phyloP scores from a whole-genome alignment of 2,113 vertebrate genomes.

The Chlamydotis undulata region DNA sequence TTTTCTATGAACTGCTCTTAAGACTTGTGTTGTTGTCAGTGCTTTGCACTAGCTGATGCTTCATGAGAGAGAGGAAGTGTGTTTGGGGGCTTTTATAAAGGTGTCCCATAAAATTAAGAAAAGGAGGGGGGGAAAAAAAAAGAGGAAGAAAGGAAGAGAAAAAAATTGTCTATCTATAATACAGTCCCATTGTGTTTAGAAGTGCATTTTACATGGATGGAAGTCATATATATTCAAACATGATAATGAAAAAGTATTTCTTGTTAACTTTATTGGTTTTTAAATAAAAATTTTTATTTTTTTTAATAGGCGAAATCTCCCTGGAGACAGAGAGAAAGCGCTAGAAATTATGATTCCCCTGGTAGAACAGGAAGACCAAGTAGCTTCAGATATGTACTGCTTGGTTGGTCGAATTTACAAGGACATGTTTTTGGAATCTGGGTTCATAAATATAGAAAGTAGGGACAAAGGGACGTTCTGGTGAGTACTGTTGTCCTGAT shows the following conservation, averaged over 20 bases:
- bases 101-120: background rate
- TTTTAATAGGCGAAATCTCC: conserved; percentile 86
- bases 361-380: conserved; percentile 89
- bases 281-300: background rate
- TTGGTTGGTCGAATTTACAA: conserved; percentile 96
- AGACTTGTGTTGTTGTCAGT: background rate
- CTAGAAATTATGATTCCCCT: conserved; percentile 94
- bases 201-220: background rate
- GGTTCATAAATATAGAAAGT: conserved; percentile 87
- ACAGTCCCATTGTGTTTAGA: background rate
- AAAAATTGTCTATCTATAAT: background rate
- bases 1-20: background rate
- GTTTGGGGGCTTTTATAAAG: background rate
- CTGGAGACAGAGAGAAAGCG: conserved; percentile 90
- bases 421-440: conserved; percentile 95
- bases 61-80: background rate
- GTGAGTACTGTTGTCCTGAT: conserved; percentile 74
- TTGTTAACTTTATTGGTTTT: background rate
- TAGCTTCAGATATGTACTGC: conserved; percentile 97
- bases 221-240: background rate
- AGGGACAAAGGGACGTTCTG: conserved; percentile 88
- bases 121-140: background rate
- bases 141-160: rapidly evolving
- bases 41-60: background rate
- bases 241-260: background rate